Percentiles rank a stretch among this genome's conserved stretches.
These are phyloP conservation scores for Zootermopsis nevadensis DNA, from an alignment of 2,888 invertebrate genomes.

Conservation along the genomic window DNA sequence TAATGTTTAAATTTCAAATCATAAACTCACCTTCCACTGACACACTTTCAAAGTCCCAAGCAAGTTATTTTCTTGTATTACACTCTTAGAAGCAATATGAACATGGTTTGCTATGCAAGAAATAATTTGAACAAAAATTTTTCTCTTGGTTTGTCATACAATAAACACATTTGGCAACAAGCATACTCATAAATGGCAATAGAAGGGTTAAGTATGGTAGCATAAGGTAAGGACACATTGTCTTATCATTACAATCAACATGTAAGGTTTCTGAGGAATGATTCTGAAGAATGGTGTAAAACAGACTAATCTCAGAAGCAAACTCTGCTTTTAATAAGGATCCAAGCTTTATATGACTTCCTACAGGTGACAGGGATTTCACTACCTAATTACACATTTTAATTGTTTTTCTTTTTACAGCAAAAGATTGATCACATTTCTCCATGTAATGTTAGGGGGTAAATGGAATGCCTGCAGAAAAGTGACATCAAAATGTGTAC, in stretches of 20 bases:
- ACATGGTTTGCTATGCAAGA: too few relatives aligned
- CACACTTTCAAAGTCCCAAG: neutral
- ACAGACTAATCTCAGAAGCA: neutral
- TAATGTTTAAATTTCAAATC: neutral
- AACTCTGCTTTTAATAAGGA: neutral
- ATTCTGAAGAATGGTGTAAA: neutral
- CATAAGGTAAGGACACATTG: neutral
- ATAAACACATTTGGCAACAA: neutral
- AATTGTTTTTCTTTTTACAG: neutral
- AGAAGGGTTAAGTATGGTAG: neutral
- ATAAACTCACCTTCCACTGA: neutral
- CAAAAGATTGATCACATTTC: conserved; percentile 33
- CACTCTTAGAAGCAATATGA: neutral
- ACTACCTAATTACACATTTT: neutral
- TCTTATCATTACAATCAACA: neutral
- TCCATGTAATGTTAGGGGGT: conserved; percentile 23
- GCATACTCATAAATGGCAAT: too few relatives aligned
- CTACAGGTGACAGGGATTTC: neutral
- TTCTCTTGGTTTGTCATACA: neutral
- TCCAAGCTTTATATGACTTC: neutral
- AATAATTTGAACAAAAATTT: too few relatives aligned
- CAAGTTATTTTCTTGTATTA: neutral
- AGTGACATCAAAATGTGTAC: conserved; percentile 30
- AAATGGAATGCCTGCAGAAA: conserved; percentile 27
- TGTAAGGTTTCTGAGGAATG: neutral